Percentiles rank a stretch among this genome's conserved stretches.
Conservation (phyloP, 2,888 invertebrate genomes). For the Teleogryllus oceanicus region DNA sequence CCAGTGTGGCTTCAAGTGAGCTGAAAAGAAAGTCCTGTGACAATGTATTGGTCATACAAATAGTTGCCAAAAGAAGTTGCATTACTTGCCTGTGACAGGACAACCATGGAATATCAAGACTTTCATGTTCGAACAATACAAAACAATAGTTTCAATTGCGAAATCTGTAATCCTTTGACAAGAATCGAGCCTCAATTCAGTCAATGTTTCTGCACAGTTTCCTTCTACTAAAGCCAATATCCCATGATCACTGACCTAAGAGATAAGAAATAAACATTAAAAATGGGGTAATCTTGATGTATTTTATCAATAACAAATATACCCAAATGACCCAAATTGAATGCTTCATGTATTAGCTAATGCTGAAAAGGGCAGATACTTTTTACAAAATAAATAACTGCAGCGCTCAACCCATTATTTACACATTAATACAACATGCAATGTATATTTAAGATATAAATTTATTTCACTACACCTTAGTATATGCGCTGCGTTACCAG, state of each 20-base stretch:
- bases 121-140: slow-evolving; percentile 44
- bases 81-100: slow-evolving; percentile 30
- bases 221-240: slow-evolving; percentile 42
- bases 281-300: neutral
- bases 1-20: slow-evolving; percentile 24
- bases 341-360: no score
- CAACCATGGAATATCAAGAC: slow-evolving; percentile 40
- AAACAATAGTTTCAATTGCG: slow-evolving; percentile 43
- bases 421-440: no score
- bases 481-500: no score
- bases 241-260: slow-evolving; percentile 45
- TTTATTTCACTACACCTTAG: neutral
- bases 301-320: no score
- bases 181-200: slow-evolving; percentile 44
- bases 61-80: neutral
- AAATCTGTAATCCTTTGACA: slow-evolving; percentile 43
- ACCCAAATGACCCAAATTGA: no score
- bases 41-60: no score
- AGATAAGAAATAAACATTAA: slow-evolving; percentile 28
- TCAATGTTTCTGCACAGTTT: slow-evolving; percentile 42
- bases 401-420: no score
- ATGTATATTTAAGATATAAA: neutral
- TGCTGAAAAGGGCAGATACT: no score
- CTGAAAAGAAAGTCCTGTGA: neutral
- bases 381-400: no score